A percentile compares a stretch with the other conserved stretches of the same genome.
Evolutionary conservation across 2,113 vertebrate genomes (phyloP).

Genomic region (Chaenogobius annularis): DNA sequence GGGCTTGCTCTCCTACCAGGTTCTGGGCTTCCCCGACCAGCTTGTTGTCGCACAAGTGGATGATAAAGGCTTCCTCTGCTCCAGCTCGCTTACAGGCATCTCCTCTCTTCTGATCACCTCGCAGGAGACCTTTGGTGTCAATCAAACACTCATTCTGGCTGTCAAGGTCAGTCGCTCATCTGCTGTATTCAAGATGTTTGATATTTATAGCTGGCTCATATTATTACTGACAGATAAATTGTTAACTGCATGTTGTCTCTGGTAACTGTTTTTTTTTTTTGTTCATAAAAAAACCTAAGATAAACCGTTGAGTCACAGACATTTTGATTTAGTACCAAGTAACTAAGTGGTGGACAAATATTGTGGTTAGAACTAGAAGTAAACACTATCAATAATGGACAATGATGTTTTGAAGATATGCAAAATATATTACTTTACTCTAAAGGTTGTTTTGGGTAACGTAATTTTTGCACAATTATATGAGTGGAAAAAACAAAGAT

Average conservation of each 20-base stretch:
- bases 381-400: too few relatives aligned
- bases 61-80: slow-evolving; percentile 83
- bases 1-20: slow-evolving; percentile 81
- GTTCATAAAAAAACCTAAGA: background rate
- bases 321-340: background rate
- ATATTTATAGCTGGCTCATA: background rate
- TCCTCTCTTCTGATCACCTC: slow-evolving; percentile 86
- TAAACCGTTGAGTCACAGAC: background rate
- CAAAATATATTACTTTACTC: too few relatives aligned
- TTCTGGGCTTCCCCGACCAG: slow-evolving; percentile 82
- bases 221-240: background rate
- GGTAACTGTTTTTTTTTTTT: background rate
- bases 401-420: too few relatives aligned
- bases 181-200: background rate
- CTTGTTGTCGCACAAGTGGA: slow-evolving; percentile 82
- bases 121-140: slow-evolving; percentile 82
- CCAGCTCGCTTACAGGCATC: slow-evolving; percentile 81
- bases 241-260: background rate
- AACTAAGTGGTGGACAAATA: background rate
- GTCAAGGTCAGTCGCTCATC: slow-evolving; percentile 72
- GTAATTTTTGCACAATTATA: too few relatives aligned
- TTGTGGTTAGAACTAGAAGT: too few relatives aligned
- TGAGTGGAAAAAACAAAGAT: too few relatives aligned
- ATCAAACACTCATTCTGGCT: slow-evolving; percentile 77
- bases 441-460: too few relatives aligned